phyloP scores from a whole-genome alignment of 2,113 vertebrate species.

The Gambusia holbrooki region DNA sequence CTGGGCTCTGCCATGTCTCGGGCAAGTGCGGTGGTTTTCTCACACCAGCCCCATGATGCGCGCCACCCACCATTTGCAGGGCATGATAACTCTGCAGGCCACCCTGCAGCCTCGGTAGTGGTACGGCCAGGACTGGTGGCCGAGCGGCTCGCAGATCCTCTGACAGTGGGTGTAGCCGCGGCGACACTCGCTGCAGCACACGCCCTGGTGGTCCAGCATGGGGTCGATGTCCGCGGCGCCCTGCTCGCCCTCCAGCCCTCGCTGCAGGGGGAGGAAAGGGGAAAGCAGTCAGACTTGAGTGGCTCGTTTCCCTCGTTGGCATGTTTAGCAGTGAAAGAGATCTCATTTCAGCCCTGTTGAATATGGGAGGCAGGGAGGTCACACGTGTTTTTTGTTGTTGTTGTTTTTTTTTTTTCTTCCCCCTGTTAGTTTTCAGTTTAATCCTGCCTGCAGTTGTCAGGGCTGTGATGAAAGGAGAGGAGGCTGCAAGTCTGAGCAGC shows the following conservation, averaged over 20 bases:
- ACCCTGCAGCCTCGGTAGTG: slow-evolving; percentile 88
- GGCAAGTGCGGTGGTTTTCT: background rate
- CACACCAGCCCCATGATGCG: slow-evolving; percentile 90
- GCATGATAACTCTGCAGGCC: slow-evolving; percentile 90
- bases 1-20: background rate
- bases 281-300: slow-evolving; percentile 1
- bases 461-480: slow-evolving; percentile 28
- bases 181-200: slow-evolving; percentile 89
- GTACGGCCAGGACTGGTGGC: slow-evolving; percentile 86
- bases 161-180: slow-evolving; percentile 90
- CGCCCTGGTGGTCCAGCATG: slow-evolving; percentile 89
- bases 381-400: too few species aligned
- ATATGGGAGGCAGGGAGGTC: slow-evolving; percentile 43
- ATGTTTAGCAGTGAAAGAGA: background rate
- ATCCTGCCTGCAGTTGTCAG: slow-evolving; percentile 57
- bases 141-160: slow-evolving; percentile 88
- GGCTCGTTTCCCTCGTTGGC: background rate
- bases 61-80: slow-evolving; percentile 94
- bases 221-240: slow-evolving; percentile 86
- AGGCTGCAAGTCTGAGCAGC: background rate
- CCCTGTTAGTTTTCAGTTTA: slow-evolving; percentile 30
- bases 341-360: slow-evolving; percentile 63
- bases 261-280: slow-evolving; percentile 61
- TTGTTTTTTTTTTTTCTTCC: background rate
- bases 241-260: slow-evolving; percentile 83